These are phyloP conservation scores for Lamprotornis superbus DNA, from an alignment of 2,113 vertebrate genomes.

Conservation along the genomic window DNA sequence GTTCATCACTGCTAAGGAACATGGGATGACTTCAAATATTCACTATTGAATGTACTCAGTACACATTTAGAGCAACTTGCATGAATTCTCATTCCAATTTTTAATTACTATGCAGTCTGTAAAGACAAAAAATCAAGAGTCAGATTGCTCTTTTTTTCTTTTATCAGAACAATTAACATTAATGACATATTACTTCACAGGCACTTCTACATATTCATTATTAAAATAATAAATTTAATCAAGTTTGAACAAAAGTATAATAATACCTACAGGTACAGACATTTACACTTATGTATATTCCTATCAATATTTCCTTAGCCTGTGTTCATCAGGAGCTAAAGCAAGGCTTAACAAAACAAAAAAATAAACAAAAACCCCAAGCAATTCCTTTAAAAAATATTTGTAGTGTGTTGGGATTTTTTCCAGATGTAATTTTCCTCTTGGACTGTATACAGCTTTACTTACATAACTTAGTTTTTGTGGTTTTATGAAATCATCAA, in stretches of 20 bases:
- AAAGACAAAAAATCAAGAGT: conserved; percentile 28
- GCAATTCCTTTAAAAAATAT: neutral
- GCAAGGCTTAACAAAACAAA: neutral
- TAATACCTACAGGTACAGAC: neutral
- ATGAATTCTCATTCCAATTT: conserved; percentile 44
- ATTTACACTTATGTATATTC: neutral
- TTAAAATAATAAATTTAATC: neutral
- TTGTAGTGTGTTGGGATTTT: neutral
- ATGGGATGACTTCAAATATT: conserved; percentile 9
- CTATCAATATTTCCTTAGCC: neutral
- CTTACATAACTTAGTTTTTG: neutral
- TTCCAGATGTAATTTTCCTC: neutral
- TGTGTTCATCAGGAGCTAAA: neutral
- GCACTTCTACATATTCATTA: neutral
- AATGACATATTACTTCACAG: neutral
- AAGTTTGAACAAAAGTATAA: neutral
- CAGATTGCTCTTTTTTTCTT: conserved; percentile 41
- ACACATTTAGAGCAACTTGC: neutral
- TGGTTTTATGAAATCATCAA: neutral
- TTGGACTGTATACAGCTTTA: neutral
- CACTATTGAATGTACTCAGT: neutral
- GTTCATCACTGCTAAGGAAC: neutral
- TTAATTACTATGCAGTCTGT: conserved; percentile 43
- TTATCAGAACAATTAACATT: conserved; percentile 54
- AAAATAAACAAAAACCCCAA: neutral